These are phyloP conservation scores for Amphilophus citrinellus DNA, from an alignment of 2,113 vertebrate genomes.

Conservation along the genomic window DNA sequence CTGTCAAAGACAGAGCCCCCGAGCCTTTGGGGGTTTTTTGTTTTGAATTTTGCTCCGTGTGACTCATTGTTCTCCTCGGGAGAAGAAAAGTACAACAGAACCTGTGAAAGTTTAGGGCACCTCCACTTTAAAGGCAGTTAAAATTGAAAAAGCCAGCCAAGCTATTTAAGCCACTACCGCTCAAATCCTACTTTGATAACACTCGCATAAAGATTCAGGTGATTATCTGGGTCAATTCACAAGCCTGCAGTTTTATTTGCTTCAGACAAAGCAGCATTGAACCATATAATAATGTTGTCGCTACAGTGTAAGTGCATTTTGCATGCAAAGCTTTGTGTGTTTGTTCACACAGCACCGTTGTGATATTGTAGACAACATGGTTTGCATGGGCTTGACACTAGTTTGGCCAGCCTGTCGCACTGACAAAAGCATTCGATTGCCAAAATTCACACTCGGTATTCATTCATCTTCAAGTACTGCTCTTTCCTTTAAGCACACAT, in stretches of 20 bases:
- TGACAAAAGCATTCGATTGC: slow-evolving; percentile 17
- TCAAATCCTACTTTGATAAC: neutral
- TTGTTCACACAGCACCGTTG: fast-evolving
- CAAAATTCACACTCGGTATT: neutral
- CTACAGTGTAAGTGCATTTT: neutral
- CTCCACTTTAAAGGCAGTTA: neutral
- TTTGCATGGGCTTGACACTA: neutral
- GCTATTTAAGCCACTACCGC: fast-evolving
- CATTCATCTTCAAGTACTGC: slow-evolving; percentile 25
- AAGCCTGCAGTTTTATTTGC: neutral
- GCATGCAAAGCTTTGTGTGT: fast-evolving
- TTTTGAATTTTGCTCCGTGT: slow-evolving; percentile 18
- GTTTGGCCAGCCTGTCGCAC: neutral
- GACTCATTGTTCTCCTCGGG: slow-evolving; percentile 25
- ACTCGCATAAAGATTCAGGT: neutral
- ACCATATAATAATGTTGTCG: neutral
- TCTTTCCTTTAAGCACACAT: slow-evolving; percentile 8
- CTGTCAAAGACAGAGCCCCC: slow-evolving; percentile 39
- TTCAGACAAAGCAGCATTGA: neutral
- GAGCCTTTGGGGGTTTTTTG: neutral
- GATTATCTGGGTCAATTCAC: neutral
- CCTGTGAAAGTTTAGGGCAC: neutral
- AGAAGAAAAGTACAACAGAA: slow-evolving; percentile 1
- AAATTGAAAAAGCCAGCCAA: neutral
- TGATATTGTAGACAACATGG: neutral